phyloP scores from a whole-genome alignment of 2,888 invertebrate genomes.

The Pseudococcus jackbeardsleyi region DNA sequence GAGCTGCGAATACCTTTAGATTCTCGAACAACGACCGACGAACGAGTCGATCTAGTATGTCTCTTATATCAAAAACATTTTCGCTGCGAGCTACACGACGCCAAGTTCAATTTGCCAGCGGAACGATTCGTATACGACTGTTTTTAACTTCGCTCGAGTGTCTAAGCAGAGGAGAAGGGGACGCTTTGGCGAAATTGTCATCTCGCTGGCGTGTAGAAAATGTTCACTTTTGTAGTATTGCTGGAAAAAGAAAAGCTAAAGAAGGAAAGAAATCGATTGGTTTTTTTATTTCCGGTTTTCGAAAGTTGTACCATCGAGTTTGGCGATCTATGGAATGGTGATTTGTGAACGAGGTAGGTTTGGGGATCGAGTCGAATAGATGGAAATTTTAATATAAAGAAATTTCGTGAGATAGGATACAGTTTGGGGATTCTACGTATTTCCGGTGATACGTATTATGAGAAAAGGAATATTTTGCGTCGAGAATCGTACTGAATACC shows the following conservation, averaged over 20 bases:
- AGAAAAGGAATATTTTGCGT: neutral
- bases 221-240: too few relatives aligned
- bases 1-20: too few relatives aligned
- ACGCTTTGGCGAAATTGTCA: too few relatives aligned
- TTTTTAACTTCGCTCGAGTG: neutral
- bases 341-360: too few relatives aligned
- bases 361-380: too few relatives aligned
- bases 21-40: neutral
- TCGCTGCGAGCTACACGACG: conserved; percentile 3
- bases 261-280: too few relatives aligned
- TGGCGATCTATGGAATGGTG: too few relatives aligned
- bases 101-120: neutral
- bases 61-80: neutral
- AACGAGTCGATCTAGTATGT: neutral
- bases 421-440: neutral
- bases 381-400: neutral
- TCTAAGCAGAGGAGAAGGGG: too few relatives aligned
- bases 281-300: too few relatives aligned
- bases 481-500: neutral
- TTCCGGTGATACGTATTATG: neutral
- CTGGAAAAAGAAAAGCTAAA: too few relatives aligned
- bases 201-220: too few relatives aligned
- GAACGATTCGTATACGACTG: neutral
- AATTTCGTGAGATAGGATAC: neutral
- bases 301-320: too few relatives aligned